Evolutionary conservation across 2,888 invertebrate genomes (phyloP).

Genomic region (Lottia gigantea): DNA sequence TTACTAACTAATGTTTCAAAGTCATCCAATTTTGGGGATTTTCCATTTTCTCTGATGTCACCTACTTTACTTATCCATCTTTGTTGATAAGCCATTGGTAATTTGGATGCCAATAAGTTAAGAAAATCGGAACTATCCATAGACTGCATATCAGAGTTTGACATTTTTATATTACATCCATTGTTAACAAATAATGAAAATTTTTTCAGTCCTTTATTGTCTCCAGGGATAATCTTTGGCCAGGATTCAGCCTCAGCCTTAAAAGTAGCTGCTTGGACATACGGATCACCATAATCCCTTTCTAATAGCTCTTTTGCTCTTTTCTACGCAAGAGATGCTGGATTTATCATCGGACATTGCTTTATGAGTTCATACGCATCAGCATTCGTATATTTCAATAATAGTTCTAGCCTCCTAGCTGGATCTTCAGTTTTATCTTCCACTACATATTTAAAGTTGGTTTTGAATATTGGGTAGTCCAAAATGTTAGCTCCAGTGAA

Average conservation of each 20-base stretch:
- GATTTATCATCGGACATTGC: conserved; percentile 2
- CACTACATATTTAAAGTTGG: neutral
- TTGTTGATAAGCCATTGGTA: neutral
- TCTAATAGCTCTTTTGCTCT: neutral
- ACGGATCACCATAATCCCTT: neutral
- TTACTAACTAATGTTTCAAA: neutral
- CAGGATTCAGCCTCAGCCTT: neutral
- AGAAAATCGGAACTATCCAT: neutral
- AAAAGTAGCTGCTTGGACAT: neutral
- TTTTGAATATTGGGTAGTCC: conserved; percentile 1
- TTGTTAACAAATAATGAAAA: neutral
- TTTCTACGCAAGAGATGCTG: neutral
- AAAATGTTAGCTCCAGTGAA: neutral
- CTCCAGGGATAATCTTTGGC: neutral
- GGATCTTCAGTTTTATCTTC: neutral
- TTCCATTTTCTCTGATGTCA: neutral
- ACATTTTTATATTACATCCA: neutral
- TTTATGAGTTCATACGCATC: conserved; percentile 3
- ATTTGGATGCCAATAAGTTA: neutral
- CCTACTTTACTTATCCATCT: neutral
- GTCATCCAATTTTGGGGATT: neutral
- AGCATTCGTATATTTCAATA: neutral
- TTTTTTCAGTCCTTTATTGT: neutral
- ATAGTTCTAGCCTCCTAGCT: neutral
- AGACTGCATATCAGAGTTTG: neutral